A percentile compares a stretch with the other conserved stretches of the same genome.
These are phyloP conservation scores for Eurystomus glaucurus DNA, from an alignment of 2,797 vertebrate genomes.

Conservation along the genomic window DNA sequence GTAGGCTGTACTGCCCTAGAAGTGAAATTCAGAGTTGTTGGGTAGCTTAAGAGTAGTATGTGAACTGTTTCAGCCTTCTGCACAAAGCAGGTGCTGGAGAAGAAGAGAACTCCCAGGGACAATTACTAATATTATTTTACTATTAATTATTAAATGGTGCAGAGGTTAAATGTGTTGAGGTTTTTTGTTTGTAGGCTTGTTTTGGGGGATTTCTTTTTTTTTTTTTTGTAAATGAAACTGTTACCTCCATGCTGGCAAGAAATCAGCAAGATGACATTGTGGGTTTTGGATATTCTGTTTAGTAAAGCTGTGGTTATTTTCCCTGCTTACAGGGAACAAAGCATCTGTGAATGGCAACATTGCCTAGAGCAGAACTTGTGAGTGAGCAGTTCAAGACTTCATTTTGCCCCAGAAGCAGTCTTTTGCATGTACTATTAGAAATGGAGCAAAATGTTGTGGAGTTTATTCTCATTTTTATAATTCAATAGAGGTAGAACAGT, in stretches of 20 bases:
- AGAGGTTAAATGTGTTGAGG: background rate
- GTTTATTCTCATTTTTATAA: background rate
- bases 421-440: background rate
- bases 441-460: background rate
- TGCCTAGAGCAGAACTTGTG: background rate
- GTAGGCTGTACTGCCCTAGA: background rate
- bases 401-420: background rate
- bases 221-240: background rate
- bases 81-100: background rate
- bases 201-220: no score
- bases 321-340: background rate
- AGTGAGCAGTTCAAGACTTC: background rate
- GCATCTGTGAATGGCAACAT: background rate
- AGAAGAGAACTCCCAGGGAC: background rate
- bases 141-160: background rate
- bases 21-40: background rate
- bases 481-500: background rate
- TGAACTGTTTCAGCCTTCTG: background rate
- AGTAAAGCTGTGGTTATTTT: background rate
- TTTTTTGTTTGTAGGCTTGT: background rate
- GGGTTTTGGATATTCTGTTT: background rate
- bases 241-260: background rate
- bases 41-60: background rate
- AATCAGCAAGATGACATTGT: background rate
- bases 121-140: background rate